Conservation (phyloP, 2,888 invertebrate species). For the Acanthopleura granulata region DNA sequence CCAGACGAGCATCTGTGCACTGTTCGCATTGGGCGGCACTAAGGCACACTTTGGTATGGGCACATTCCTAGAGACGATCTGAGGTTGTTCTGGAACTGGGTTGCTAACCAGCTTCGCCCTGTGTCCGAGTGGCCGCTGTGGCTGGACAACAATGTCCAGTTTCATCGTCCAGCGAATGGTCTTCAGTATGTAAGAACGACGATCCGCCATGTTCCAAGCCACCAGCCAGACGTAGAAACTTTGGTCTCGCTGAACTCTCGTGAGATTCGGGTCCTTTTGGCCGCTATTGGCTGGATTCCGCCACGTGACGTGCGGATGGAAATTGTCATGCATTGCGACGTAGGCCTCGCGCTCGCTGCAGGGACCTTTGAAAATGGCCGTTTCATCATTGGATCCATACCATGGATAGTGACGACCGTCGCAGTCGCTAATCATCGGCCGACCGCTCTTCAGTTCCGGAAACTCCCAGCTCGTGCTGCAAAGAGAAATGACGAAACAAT, state of each 20-base stretch:
- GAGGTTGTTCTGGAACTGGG: slow-evolving; percentile 57
- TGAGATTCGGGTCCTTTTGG: slow-evolving; percentile 62
- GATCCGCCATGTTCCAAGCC: slow-evolving; percentile 63
- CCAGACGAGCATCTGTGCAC: slow-evolving; percentile 68
- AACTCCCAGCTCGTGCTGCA: slow-evolving; percentile 70
- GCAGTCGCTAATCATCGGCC: slow-evolving; percentile 68
- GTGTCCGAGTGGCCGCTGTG: slow-evolving; percentile 58
- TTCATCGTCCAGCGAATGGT: slow-evolving; percentile 65
- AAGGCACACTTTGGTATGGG: slow-evolving; percentile 63
- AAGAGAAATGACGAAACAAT: slow-evolving; percentile 23
- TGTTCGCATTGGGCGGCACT: slow-evolving; percentile 66
- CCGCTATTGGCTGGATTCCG: slow-evolving; percentile 64
- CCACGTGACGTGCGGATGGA: slow-evolving; percentile 70
- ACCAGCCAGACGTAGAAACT: slow-evolving; percentile 69
- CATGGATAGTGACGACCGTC: slow-evolving; percentile 70
- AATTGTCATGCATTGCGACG: slow-evolving; percentile 69
- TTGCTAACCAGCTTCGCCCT: slow-evolving; percentile 57
- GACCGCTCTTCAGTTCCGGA: slow-evolving; percentile 66
- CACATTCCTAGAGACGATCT: slow-evolving; percentile 53
- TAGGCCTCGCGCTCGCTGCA: slow-evolving; percentile 58
- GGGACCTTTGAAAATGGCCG: slow-evolving; percentile 63
- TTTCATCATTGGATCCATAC: slow-evolving; percentile 67
- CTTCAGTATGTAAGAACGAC: slow-evolving; percentile 64
- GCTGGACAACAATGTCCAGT: slow-evolving; percentile 65
- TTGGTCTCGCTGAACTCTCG: slow-evolving; percentile 67